A percentile compares a stretch with the other conserved stretches of the same genome.
These are phyloP conservation scores for Pachymerium ferrugineum DNA, from an alignment of 2,888 invertebrate species.

Conservation along the genomic window DNA sequence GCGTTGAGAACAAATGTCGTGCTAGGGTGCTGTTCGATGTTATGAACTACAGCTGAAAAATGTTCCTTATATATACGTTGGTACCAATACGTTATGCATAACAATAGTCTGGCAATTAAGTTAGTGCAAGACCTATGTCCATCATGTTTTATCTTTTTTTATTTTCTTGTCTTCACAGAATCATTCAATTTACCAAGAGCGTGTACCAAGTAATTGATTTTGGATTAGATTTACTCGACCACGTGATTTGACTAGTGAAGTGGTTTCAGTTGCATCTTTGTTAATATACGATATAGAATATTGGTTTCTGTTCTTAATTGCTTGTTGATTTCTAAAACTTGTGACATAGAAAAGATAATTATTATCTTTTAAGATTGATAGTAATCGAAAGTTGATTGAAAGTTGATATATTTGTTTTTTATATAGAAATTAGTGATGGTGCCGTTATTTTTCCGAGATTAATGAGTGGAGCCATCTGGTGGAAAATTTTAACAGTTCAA, in stretches of 20 bases:
- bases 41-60: background rate
- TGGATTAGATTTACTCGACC: background rate
- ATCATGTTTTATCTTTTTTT: background rate
- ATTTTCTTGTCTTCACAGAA: background rate
- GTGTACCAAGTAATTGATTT: background rate
- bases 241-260: constrained; percentile 4
- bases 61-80: background rate
- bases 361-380: too few relatives aligned
- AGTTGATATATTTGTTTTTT: too few relatives aligned
- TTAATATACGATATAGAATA: too few relatives aligned
- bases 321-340: too few relatives aligned
- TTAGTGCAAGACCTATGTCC: background rate
- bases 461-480: too few relatives aligned
- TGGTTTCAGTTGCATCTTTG: too few relatives aligned
- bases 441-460: too few relatives aligned
- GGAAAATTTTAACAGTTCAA: too few relatives aligned
- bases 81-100: background rate
- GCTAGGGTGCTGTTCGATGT: constrained; percentile 2
- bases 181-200: constrained; percentile 1
- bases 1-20: background rate
- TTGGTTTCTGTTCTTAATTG: too few relatives aligned
- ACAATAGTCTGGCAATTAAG: background rate
- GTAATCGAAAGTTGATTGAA: too few relatives aligned
- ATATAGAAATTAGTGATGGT: too few relatives aligned
- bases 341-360: too few relatives aligned